Evolutionary conservation across 2,888 invertebrate species (phyloP), one percentile per base, ranked within the genome.

Genomic region (Dasypogon diadema): DNA sequence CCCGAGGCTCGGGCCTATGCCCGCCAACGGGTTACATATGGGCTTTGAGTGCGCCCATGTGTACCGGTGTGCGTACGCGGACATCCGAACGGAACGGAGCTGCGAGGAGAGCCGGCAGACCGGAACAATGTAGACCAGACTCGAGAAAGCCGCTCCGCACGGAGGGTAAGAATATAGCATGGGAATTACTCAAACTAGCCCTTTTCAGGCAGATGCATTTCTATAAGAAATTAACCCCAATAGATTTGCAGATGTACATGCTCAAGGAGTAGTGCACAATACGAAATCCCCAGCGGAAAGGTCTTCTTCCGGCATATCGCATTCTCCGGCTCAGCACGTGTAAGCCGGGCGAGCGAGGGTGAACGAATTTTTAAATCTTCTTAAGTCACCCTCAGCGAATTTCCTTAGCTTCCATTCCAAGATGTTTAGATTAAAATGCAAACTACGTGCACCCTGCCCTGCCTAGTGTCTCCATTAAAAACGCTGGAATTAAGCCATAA

Each of bases 271-370:
- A 30, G 30, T 16, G 2, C 12, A 58, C 30, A 56, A 56, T 30
- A 14, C 42, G 2, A 65, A 63, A 21, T 37, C 63, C 22, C 16
- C 24, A 21, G 24, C 18, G 18, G 37, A 48, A 65, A 14, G 65
- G 21, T 65, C 37, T 60, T 60, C 60, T 63, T 63, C 65, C 46
- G 65, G 65, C 46, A 46, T 65, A 65, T 65, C 65, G 21, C 65
- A 46, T 65, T 65, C 46, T 30, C 4, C 3, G 30, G 30, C 30
- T 24, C 24, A 14, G 65, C 65, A 65, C 48, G 60, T 60, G 60
- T 60, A 34, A 60, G 46, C 46, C 65, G n/a, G 24, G 42, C 8
- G 42, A 42, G n/a, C 1, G 46, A 65, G 46, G 65, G 46, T 42
- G 65, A 48, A 12, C 46, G 46, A 46, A 18, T 65, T 65, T 65